Base-by-base conservation (phyloP, 1,140 invertebrate genomes). In the Pectinophora gossypiella region DNA sequence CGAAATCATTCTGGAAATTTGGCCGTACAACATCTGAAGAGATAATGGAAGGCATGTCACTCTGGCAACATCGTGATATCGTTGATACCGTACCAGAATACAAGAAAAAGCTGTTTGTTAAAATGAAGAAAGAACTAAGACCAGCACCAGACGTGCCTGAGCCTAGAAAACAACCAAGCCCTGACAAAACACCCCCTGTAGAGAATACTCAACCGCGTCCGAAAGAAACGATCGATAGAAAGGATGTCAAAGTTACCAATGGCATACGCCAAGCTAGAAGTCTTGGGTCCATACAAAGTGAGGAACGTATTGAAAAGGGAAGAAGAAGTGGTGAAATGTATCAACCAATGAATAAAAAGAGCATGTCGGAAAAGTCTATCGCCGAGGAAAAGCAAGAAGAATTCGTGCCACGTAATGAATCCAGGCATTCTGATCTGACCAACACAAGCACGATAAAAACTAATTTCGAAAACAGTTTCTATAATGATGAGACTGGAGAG, bases 1-100 rank as follows among this genome's bases (percentile, higher is more conserved):
- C 94, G 0, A 95, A 95, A 77, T 95, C 94, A 0, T 95, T 96
- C 59, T 95, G 94, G 94, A 92, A 93, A 61, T 95, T 96, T 64
- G 91, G 94, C 35, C 89, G 92, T 32, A 92, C 90, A 1, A 90
- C 91, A 12, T 90, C 92, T 22, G 90, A 90, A 51, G 92, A 93
- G 45, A 94, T 95, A 5, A 84, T 95, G 36, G 94, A 94, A 59
- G 94, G 95, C 0, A 96, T 96, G 95, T 92, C 94, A 0, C 77
- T 96, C 12, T 95, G 95, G 95, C 92, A 93, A 69, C 95, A 95
- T 72, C 87, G 94, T n/a, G 95, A 95, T 46, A 87, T 95, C 36
- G 94, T 96, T 0, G 93, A 94, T 86, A 90, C 91, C 65, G 63
- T 88, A 18, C 85, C 87, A 16, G 81, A 88, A 89, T 87, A 74